Evolutionary conservation across 2,113 vertebrate species (phyloP).

Genomic region (Scartelaos histophorus): DNA sequence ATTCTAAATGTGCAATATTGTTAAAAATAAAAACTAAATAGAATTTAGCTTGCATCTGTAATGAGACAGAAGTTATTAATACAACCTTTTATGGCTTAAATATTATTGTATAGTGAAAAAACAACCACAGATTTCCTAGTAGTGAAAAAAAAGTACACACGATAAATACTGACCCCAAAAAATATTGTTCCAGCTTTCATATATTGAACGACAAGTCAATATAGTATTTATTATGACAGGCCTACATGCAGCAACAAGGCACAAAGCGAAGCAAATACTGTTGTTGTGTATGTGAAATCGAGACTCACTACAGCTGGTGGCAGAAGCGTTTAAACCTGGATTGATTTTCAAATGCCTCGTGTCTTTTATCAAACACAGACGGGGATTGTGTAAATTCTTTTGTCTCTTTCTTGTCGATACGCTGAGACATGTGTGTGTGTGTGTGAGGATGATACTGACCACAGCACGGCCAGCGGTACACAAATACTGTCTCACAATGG

Average conservation of each 20-base stretch:
- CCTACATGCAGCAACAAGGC: slow-evolving; percentile 44
- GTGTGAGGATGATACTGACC: slow-evolving; percentile 13
- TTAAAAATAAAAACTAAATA: too few species aligned
- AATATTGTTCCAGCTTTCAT: too few species aligned
- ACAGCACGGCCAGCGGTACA: slow-evolving; percentile 1
- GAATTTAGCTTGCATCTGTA: too few species aligned
- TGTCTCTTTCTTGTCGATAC: slow-evolving; percentile 38
- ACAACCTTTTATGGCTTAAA: too few species aligned
- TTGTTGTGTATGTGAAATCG: slow-evolving; percentile 38
- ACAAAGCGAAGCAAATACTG: slow-evolving; percentile 44
- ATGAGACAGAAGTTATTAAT: too few species aligned
- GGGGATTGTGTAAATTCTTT: slow-evolving; percentile 48
- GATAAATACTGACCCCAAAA: too few species aligned
- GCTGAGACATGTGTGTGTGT: slow-evolving; percentile 5
- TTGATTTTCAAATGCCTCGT: slow-evolving; percentile 45
- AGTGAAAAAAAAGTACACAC: too few species aligned
- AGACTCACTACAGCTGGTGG: slow-evolving; percentile 45
- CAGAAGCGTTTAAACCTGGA: slow-evolving; percentile 33
- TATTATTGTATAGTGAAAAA: too few species aligned
- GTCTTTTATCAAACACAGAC: slow-evolving; percentile 41
- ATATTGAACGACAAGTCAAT: too few species aligned
- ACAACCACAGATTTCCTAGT: too few species aligned
- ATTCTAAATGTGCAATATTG: too few species aligned
- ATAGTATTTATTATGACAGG: too few species aligned
- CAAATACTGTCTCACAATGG: neutral